These are phyloP conservation scores for Bombus waltoni DNA, from an alignment of 1,140 invertebrate species.

Conservation along the genomic window DNA sequence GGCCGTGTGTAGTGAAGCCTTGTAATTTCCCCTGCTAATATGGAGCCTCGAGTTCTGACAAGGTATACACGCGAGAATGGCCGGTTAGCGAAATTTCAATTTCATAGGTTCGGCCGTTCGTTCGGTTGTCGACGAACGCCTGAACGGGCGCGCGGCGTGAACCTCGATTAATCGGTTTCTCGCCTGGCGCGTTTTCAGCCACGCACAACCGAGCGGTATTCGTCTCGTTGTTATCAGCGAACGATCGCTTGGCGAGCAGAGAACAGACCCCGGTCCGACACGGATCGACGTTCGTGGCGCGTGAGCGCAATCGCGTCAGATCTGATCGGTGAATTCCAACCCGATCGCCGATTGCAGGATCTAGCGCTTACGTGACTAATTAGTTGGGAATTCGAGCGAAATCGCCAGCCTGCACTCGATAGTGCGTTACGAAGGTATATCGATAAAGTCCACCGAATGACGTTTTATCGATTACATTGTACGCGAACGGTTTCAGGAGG, in stretches of 20 bases:
- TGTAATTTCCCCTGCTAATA: constrained; percentile 23
- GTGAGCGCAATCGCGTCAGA: constrained; percentile 44
- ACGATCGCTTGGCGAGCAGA: constrained; percentile 32
- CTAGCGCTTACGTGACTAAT: constrained; percentile 64
- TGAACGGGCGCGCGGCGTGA: not conserved
- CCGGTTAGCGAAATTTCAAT: constrained; percentile 23
- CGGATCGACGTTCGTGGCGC: constrained; percentile 45
- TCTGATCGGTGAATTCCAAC: constrained; percentile 62
- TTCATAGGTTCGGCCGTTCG: not conserved
- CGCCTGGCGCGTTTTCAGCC: constrained; percentile 23
- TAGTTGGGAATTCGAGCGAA: constrained; percentile 64
- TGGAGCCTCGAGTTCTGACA: not conserved
- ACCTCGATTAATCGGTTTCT: constrained; percentile 37
- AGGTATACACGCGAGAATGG: not conserved
- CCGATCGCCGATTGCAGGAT: constrained; percentile 59
- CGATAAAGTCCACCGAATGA: constrained; percentile 50
- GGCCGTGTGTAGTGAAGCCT: not conserved
- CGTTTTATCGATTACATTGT: constrained; percentile 58
- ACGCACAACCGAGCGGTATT: constrained; percentile 6
- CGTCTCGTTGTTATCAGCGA: constrained; percentile 21
- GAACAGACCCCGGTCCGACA: not conserved
- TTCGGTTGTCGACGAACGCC: not conserved
- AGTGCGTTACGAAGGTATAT: constrained; percentile 37
- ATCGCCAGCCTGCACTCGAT: constrained; percentile 47
- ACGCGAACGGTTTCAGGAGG: not conserved